These are phyloP conservation scores for Proisotoma minuta DNA, from an alignment of 2,888 invertebrate genomes.

Conservation along the genomic window DNA sequence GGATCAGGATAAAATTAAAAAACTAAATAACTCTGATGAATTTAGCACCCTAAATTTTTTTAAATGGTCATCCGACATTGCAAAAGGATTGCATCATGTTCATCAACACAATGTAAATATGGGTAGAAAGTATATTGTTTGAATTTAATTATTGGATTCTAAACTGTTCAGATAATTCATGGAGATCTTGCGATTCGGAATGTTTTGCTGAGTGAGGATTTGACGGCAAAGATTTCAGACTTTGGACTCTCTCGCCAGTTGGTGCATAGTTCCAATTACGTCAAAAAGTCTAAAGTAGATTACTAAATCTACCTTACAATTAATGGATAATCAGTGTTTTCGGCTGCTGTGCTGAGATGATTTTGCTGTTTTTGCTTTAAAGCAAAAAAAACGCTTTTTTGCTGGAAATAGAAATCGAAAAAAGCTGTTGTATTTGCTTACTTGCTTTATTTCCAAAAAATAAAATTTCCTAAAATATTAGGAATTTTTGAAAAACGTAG, in stretches of 20 bases:
- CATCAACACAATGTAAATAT: background rate
- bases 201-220: background rate
- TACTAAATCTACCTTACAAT: too few relatives aligned
- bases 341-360: too few relatives aligned
- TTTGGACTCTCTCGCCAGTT: conserved; percentile 1
- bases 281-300: background rate
- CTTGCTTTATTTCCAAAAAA: too few relatives aligned
- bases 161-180: background rate
- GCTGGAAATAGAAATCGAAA: too few relatives aligned
- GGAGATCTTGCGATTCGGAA: background rate
- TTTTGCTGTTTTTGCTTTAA: too few relatives aligned
- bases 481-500: too few relatives aligned
- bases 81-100: background rate
- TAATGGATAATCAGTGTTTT: too few relatives aligned
- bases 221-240: background rate
- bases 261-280: background rate
- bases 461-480: too few relatives aligned
- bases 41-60: background rate
- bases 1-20: background rate
- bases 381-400: too few relatives aligned
- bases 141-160: background rate
- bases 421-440: too few relatives aligned
- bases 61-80: background rate
- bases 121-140: background rate
- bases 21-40: background rate